A percentile compares a stretch with the other conserved stretches of the same genome.
Conservation (phyloP, 2,888 invertebrate genomes). For the Mylabris sibirica region DNA sequence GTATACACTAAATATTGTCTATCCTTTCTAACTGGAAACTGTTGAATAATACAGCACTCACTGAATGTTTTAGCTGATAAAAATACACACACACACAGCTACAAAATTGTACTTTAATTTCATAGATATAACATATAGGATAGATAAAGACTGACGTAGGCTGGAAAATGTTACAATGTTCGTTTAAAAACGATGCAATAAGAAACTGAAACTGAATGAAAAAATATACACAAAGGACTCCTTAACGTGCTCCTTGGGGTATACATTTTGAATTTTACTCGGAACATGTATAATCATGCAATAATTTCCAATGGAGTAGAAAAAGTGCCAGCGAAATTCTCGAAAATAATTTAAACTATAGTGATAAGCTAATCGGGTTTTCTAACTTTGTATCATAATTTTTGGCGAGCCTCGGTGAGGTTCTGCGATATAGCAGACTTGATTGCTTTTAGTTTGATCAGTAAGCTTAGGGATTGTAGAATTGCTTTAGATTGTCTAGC, state of each 20-base stretch:
- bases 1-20: not conserved
- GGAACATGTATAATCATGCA: not conserved
- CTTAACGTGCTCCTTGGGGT: not conserved
- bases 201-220: not conserved
- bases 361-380: too few relatives aligned
- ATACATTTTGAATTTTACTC: not conserved
- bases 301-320: not conserved
- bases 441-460: too few relatives aligned
- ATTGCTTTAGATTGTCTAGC: too few relatives aligned
- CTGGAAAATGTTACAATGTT: not conserved
- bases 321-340: too few relatives aligned
- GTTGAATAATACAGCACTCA: not conserved
- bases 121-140: not conserved
- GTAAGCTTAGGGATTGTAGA: too few relatives aligned
- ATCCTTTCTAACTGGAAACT: not conserved
- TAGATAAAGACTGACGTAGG: not conserved
- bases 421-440: too few relatives aligned
- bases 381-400: too few relatives aligned
- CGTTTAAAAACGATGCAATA: not conserved
- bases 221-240: not conserved
- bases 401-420: too few relatives aligned
- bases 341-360: too few relatives aligned
- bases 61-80: not conserved
- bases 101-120: not conserved
- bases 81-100: not conserved